Evolutionary conservation across 2,113 vertebrate genomes (phyloP).

Genomic region (Petrocephalus microphthalmus): DNA sequence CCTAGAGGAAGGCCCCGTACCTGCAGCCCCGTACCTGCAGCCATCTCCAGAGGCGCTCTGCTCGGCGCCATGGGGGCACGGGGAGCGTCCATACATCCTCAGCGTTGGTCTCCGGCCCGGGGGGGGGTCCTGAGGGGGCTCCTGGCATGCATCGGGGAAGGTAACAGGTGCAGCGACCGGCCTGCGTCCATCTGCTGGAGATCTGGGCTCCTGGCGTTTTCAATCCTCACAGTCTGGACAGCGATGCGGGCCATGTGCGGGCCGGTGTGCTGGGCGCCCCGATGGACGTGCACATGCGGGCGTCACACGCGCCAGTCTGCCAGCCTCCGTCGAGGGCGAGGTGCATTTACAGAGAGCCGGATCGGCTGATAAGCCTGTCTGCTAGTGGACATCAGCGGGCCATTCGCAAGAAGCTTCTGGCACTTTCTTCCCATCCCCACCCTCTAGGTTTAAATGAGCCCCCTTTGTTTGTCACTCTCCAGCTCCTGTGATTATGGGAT

Average conservation of each 20-base stretch:
- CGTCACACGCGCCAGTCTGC: not conserved
- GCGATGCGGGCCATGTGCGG: not conserved
- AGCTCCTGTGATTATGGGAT: constrained; percentile 44
- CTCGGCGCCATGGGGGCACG: not conserved
- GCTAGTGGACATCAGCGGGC: constrained; percentile 22
- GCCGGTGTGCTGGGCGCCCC: not conserved
- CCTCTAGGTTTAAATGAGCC: constrained; percentile 20
- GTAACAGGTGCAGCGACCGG: constrained; percentile 1
- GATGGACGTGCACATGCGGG: too few relatives aligned
- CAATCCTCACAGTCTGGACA: constrained; percentile 7
- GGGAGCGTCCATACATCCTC: not conserved
- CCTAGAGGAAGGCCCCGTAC: constrained; percentile 47
- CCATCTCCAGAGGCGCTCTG: not conserved
- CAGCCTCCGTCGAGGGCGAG: not conserved
- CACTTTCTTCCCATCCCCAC: not conserved
- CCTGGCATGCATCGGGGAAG: not conserved
- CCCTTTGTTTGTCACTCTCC: constrained; percentile 13
- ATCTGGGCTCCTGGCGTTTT: not conserved
- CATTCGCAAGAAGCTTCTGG: constrained; percentile 11
- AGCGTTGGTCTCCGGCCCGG: not conserved
- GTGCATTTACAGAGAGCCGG: not conserved
- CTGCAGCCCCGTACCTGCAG: too few relatives aligned
- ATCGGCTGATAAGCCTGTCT: constrained; percentile 26
- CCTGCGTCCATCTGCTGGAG: constrained; percentile 18
- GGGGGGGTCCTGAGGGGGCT: not conserved